Evolutionary conservation across 2,113 vertebrate species (phyloP).

Genomic region (Leucopsar rothschildi): DNA sequence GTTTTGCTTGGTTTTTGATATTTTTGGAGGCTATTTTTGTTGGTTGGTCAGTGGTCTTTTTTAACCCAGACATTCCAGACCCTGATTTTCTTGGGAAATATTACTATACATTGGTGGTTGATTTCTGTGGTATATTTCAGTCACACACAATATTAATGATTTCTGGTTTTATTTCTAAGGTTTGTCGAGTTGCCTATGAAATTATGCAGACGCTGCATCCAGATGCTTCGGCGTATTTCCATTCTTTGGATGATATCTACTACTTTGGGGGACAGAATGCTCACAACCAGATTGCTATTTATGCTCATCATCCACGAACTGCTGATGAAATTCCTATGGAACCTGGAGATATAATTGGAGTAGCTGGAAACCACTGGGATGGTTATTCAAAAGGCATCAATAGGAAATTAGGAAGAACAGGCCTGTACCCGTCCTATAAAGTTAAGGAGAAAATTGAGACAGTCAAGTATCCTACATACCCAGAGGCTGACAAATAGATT

Average conservation of each 20-base stretch:
- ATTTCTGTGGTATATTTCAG: not conserved
- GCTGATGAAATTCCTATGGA: slow-evolving; percentile 94
- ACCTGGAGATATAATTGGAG: slow-evolving; percentile 93
- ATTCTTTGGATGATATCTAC: slow-evolving; percentile 98
- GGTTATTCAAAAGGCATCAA: slow-evolving; percentile 98
- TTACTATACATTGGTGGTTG: not conserved
- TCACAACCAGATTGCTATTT: slow-evolving; percentile 96
- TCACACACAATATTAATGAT: not conserved
- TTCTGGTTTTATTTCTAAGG: slow-evolving; percentile 71
- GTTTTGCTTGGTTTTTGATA: fast-evolving
- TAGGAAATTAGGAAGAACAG: slow-evolving; percentile 93
- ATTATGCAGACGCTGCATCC: slow-evolving; percentile 98
- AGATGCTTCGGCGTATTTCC: slow-evolving; percentile 93
- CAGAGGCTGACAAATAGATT: slow-evolving; percentile 90
- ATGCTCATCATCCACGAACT: slow-evolving; percentile 88
- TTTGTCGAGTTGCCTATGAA: slow-evolving; percentile 97
- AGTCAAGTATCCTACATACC: slow-evolving; percentile 95
- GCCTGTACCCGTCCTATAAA: slow-evolving; percentile 98
- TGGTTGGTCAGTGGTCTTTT: not conserved
- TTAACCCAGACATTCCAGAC: not conserved
- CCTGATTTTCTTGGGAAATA: not conserved
- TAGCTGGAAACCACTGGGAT: slow-evolving; percentile 98
- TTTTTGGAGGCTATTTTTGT: not conserved
- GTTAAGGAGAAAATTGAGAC: slow-evolving; percentile 97
- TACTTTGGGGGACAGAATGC: slow-evolving; percentile 98